Conservation (phyloP, 2,888 invertebrate species). For the Teinopalpus imperialis region DNA sequence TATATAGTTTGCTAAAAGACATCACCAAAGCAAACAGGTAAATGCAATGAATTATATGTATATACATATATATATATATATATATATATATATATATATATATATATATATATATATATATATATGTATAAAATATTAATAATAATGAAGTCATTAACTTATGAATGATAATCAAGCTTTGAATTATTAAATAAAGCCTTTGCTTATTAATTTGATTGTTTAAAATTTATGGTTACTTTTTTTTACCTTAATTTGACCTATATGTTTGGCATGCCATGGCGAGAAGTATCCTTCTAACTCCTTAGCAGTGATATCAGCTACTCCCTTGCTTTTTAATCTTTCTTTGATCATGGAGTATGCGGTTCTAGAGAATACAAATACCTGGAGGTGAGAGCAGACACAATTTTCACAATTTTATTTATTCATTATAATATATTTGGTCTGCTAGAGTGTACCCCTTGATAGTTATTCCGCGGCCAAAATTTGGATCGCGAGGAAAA, state of each 20-base stretch:
- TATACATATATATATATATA: too few species aligned
- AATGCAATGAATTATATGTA: too few species aligned
- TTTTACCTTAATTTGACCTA: slow-evolving; percentile 86
- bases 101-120: too few species aligned
- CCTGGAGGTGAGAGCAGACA: slow-evolving; percentile 84
- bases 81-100: too few species aligned
- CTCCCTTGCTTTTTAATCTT: slow-evolving; percentile 88
- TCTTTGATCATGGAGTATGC: slow-evolving; percentile 92
- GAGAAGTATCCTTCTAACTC: slow-evolving; percentile 92
- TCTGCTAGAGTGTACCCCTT: slow-evolving; percentile 41
- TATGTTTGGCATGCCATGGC: slow-evolving; percentile 93
- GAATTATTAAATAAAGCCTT: too few species aligned
- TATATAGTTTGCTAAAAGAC: too few species aligned
- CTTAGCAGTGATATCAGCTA: slow-evolving; percentile 86
- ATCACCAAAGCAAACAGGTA: too few species aligned
- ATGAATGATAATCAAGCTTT: too few species aligned
- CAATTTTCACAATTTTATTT: slow-evolving; percentile 44
- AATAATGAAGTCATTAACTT: too few species aligned
- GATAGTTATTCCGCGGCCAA: slow-evolving; percentile 26
- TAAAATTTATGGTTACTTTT: not conserved
- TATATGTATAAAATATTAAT: too few species aligned
- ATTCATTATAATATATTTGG: slow-evolving; percentile 26
- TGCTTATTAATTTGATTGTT: too few species aligned
- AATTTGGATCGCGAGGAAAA: slow-evolving; percentile 32
- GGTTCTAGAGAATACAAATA: slow-evolving; percentile 93